Evolutionary conservation across 2,113 vertebrate species (phyloP), one percentile per base, ranked within the genome.

Genomic region (Cyanoramphus novaezelandiae): DNA sequence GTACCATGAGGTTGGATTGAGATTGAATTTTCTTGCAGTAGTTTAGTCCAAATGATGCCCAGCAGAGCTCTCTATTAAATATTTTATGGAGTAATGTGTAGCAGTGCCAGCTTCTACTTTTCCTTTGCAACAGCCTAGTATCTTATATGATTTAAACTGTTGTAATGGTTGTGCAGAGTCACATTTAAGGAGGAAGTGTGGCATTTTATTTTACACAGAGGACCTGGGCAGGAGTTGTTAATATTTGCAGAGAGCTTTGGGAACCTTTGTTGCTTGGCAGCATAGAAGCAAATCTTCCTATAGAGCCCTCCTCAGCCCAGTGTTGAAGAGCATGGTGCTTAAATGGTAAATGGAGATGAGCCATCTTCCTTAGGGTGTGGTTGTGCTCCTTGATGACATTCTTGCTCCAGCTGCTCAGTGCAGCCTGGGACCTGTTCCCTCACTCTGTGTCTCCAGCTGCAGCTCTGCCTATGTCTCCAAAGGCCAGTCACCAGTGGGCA

Each of bases 11-110:
- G n/a, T 43, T 89, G 89, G 65, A n/a, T 7, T 75, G 39, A 24
- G 72, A 82, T 47, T 93, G 88, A 82, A 75, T 97, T 95, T 95
- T 86, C 74, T 75, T 86, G 69, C 74, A 86, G 89, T 82, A 84
- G 80, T 93, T 96, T 82, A 84, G 52, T 93, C 76, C 77, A 92
- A 97, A 95, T 81, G 91, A 68, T 95, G 94, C 94, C 95, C 94
- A 95, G 94, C 86, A 96, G 94, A 96, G 89, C 93, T 78, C 69
- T 95, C 72, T 84, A 71, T 68, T 96, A 97, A 95, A 92, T 95
- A 57, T 92, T 95, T 95, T 93, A 89, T 95, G 83, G 91, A 92
- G 91, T 89, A 68, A 47, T 86, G 50, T 50, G 92, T 71, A 55
- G 65, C 80, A 57, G 20, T 63, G 77, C 77, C 72, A 81, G 88